Evolutionary conservation across 2,888 invertebrate species (phyloP).

Genomic region (Axea sp.): DNA sequence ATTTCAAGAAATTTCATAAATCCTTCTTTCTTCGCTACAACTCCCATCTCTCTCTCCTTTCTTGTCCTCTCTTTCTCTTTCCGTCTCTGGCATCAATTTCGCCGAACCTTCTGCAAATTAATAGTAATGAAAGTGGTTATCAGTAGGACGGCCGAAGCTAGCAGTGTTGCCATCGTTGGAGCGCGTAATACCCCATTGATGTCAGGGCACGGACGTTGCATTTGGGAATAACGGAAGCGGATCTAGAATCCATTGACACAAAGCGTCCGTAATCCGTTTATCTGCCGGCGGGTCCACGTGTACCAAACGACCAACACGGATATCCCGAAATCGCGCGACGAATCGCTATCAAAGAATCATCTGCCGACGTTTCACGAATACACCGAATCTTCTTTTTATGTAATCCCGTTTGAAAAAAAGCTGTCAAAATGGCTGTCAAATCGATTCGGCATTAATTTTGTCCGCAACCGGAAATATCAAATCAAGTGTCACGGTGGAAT

Average conservation of each 20-base stretch:
- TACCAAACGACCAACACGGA: slow-evolving; percentile 59
- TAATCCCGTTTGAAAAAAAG: no score
- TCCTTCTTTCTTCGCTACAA: neutral
- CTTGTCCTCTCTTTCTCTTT: slow-evolving; percentile 4
- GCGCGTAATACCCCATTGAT: slow-evolving; percentile 78
- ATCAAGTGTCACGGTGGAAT: slow-evolving; percentile 19
- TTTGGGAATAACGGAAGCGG: slow-evolving; percentile 71
- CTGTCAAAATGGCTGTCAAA: slow-evolving; percentile 8
- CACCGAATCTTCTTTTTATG: no score
- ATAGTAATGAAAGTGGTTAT: slow-evolving; percentile 78
- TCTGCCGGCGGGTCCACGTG: slow-evolving; percentile 75
- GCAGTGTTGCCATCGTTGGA: slow-evolving; percentile 75
- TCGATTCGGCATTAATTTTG: slow-evolving; percentile 6
- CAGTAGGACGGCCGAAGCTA: slow-evolving; percentile 67
- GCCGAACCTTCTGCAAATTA: slow-evolving; percentile 66
- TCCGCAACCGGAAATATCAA: slow-evolving; percentile 28
- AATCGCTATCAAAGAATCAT: slow-evolving; percentile 47
- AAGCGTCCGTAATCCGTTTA: slow-evolving; percentile 80
- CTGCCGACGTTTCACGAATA: neutral
- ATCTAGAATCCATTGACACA: slow-evolving; percentile 77
- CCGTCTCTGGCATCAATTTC: slow-evolving; percentile 39
- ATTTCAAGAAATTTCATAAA: no score
- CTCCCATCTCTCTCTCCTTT: neutral
- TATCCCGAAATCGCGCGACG: slow-evolving; percentile 42
- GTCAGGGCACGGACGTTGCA: slow-evolving; percentile 59